A percentile compares a stretch with the other conserved stretches of the same genome.
These are phyloP conservation scores for Drosophila limbata DNA, from an alignment of 2,888 invertebrate genomes.

Conservation along the genomic window DNA sequence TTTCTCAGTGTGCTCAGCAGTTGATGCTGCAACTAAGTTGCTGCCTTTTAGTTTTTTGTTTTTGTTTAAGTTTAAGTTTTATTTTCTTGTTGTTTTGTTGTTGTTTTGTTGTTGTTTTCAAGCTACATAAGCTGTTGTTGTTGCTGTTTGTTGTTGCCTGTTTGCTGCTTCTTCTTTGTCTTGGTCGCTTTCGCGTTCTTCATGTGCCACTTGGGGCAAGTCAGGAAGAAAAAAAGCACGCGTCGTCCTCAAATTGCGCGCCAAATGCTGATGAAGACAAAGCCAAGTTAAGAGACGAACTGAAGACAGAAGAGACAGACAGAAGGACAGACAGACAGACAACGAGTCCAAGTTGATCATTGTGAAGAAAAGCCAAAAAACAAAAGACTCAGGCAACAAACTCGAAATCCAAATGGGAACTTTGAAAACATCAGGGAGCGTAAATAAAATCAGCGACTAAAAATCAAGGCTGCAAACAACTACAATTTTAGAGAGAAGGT, in stretches of 20 bases:
- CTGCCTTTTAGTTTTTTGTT: slow-evolving; percentile 25
- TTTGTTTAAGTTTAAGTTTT: slow-evolving; percentile 13
- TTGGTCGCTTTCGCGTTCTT: slow-evolving; percentile 37
- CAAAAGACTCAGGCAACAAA: slow-evolving; percentile 51
- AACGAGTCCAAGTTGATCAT: slow-evolving; percentile 1
- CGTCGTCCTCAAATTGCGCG: slow-evolving; percentile 56
- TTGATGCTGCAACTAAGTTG: slow-evolving; percentile 33
- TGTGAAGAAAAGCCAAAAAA: slow-evolving; percentile 10
- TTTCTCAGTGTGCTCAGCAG: slow-evolving; percentile 23
- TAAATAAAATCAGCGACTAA: no score
- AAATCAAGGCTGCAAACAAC: no score
- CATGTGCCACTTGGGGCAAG: slow-evolving; percentile 71
- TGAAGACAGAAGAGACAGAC: slow-evolving; percentile 4
- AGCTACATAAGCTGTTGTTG: slow-evolving; percentile 60
- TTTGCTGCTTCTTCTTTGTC: slow-evolving; percentile 17
- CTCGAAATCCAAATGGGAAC: slow-evolving; percentile 14
- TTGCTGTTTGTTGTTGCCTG: slow-evolving; percentile 25
- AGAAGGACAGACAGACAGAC: slow-evolving; percentile 4
- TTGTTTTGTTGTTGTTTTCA: slow-evolving; percentile 33
- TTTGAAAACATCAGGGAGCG: background rate
- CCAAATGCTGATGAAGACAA: slow-evolving; percentile 64
- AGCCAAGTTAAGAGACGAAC: slow-evolving; percentile 31
- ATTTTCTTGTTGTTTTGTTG: slow-evolving; percentile 21
- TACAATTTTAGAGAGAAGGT: no score
- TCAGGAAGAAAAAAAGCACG: slow-evolving; percentile 52